phyloP scores from a whole-genome alignment of 2,113 vertebrate genomes.

The Telmatochromis sp. region DNA sequence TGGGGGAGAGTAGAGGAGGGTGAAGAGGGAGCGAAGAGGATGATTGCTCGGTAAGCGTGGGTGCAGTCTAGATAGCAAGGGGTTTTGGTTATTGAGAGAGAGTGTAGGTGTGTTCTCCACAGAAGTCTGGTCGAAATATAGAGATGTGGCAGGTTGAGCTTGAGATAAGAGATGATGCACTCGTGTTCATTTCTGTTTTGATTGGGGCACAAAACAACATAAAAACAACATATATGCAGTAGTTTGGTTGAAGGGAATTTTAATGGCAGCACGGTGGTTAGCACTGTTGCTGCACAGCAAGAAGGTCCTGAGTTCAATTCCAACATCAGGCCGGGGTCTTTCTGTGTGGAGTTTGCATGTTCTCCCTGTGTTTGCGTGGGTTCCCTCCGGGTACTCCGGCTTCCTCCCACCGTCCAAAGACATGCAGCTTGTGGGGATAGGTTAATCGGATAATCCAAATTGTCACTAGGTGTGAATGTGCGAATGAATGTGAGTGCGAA shows the following conservation, averaged over 20 bases:
- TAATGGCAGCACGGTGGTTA: background rate
- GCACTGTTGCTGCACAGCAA: too few species aligned
- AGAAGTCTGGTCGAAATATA: background rate
- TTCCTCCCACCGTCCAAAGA: too few species aligned
- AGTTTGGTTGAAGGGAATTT: background rate
- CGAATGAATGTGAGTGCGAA: fast-evolving
- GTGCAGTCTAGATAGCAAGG: background rate
- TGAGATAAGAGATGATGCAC: background rate
- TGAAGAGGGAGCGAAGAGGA: slow-evolving; percentile 4
- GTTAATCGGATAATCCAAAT: too few species aligned
- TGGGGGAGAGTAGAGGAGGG: background rate
- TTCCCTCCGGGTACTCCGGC: fast-evolving
- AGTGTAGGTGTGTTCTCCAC: background rate
- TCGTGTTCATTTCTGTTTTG: background rate
- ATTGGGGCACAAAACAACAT: background rate
- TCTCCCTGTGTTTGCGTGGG: fast-evolving
- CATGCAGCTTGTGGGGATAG: too few species aligned
- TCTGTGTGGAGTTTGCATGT: too few species aligned
- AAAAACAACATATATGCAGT: background rate
- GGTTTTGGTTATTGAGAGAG: background rate
- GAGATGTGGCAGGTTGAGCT: background rate
- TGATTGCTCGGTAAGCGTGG: slow-evolving; percentile 12
- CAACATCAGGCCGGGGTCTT: too few species aligned
- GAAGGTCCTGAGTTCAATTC: too few species aligned
- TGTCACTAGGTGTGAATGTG: too few species aligned